Conservation (phyloP, 64 coral and sea anemone species). For the Montipora cactus region DNA sequence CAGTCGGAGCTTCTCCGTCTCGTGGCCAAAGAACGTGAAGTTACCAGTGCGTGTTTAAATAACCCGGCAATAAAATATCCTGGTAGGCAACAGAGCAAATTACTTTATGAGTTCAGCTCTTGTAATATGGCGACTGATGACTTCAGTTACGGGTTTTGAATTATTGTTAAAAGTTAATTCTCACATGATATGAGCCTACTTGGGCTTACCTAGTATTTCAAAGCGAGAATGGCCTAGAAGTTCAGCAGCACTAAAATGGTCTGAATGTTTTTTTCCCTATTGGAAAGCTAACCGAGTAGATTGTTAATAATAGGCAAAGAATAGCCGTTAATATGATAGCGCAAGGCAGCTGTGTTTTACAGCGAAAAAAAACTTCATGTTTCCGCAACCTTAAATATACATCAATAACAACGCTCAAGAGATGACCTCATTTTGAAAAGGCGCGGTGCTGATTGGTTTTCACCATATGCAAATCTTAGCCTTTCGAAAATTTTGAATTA, state of each 20-base stretch:
- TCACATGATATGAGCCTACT: too few species aligned
- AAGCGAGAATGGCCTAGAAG: background rate
- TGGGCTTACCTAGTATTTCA: too few species aligned
- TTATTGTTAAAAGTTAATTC: too few species aligned
- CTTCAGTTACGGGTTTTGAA: too few species aligned
- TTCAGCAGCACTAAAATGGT: background rate
- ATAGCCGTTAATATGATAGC: slow-evolving; percentile 81
- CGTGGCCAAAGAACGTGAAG: too few species aligned
- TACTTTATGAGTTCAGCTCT: too few species aligned
- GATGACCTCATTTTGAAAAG: slow-evolving; percentile 56
- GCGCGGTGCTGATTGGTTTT: slow-evolving; percentile 58
- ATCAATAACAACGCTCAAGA: slow-evolving; percentile 73
- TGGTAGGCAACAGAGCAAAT: too few species aligned
- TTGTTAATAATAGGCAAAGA: background rate
- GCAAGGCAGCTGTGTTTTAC: slow-evolving; percentile 74
- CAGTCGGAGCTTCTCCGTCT: too few species aligned
- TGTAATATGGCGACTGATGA: too few species aligned
- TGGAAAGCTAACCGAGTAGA: background rate
- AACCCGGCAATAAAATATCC: too few species aligned
- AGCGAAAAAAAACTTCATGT: slow-evolving; percentile 45
- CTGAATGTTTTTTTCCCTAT: background rate
- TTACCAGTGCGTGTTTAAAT: too few species aligned
- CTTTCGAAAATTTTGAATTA: slow-evolving; percentile 47
- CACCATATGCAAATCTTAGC: slow-evolving; percentile 74
- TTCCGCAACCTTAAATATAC: slow-evolving; percentile 72